These are phyloP conservation scores for Aegithalos caudatus DNA, from an alignment of 2,113 vertebrate species.

Conservation along the genomic window DNA sequence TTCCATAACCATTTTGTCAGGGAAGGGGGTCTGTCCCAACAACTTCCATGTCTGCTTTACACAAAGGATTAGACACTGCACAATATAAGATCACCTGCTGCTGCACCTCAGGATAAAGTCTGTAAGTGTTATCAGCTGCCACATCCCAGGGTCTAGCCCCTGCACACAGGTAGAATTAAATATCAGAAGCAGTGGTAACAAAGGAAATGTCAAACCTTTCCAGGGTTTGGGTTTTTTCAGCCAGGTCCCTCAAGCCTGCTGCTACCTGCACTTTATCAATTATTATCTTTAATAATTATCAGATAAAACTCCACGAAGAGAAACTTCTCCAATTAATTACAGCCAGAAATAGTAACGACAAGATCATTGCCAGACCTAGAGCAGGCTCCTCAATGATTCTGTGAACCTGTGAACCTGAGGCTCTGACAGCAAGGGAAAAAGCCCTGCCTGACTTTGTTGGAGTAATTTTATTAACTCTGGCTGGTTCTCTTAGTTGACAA, in stretches of 20 bases:
- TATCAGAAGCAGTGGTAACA: not conserved
- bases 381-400: not conserved
- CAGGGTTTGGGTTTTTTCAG: not conserved
- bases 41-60: not conserved
- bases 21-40: not conserved
- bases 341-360: slow-evolving; percentile 12
- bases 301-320: slow-evolving; percentile 9
- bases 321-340: slow-evolving; percentile 36
- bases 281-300: slow-evolving; percentile 16
- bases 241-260: not conserved
- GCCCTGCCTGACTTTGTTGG: slow-evolving; percentile 38
- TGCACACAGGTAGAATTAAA: not conserved
- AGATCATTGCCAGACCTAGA: slow-evolving; percentile 5
- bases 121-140: not conserved
- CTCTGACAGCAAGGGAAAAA: slow-evolving; percentile 37
- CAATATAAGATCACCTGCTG: not conserved
- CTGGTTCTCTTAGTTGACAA: slow-evolving; percentile 60
- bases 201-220: not conserved
- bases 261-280: not conserved
- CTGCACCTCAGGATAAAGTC: not conserved
- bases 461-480: slow-evolving; percentile 69
- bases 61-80: not conserved
- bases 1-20: not conserved
- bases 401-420: not conserved
- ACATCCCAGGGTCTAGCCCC: not conserved